These are phyloP conservation scores for Ochropleura plecta DNA, from an alignment of 2,888 invertebrate genomes.

Conservation along the genomic window DNA sequence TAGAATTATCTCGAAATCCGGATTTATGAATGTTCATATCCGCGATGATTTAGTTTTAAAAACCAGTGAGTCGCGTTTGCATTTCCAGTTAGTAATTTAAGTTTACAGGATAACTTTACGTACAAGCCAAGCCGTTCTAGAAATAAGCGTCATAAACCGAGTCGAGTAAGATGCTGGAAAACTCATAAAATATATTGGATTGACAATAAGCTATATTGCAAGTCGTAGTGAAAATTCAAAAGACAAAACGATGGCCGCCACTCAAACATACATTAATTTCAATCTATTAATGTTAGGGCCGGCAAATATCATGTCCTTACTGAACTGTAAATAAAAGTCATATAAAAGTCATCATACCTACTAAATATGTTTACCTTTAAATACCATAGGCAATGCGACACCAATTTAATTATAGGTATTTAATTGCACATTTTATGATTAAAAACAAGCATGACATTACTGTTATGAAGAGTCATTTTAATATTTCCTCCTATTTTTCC, in stretches of 20 bases:
- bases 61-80: neutral
- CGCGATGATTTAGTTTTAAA: neutral
- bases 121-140: neutral
- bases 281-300: neutral
- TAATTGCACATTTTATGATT: constrained; percentile 9
- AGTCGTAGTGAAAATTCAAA: neutral
- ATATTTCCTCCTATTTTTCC: constrained; percentile 47
- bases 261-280: too few relatives aligned
- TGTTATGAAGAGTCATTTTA: neutral
- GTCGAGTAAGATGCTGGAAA: neutral
- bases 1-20: neutral
- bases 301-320: too few relatives aligned
- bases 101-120: neutral
- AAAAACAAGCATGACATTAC: constrained; percentile 18
- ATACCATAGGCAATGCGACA: neutral
- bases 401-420: constrained; percentile 8
- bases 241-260: neutral
- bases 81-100: neutral
- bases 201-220: neutral
- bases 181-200: neutral
- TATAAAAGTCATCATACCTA: neutral
- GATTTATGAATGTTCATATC: neutral
- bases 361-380: neutral
- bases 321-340: neutral
- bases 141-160: neutral